phyloP scores from a whole-genome alignment of 2,113 vertebrate species.

The Smithornis capensis region DNA sequence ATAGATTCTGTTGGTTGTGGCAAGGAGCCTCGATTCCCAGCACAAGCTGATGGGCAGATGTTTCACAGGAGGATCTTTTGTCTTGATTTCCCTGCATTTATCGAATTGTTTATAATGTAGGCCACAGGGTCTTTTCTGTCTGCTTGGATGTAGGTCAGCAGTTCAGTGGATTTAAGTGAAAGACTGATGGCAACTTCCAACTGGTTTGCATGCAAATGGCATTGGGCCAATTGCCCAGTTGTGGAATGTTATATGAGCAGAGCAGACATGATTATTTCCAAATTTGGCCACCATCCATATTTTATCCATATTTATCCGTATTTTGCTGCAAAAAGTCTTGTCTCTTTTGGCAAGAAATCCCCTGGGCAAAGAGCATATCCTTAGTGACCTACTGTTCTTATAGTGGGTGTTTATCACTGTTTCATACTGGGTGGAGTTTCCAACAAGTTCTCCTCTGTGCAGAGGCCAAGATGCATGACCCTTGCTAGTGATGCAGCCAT shows the following conservation, averaged over 20 bases:
- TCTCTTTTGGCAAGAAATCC: neutral
- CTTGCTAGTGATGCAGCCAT: neutral
- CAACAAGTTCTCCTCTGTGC: neutral
- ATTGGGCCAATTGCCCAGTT: slow-evolving; percentile 44
- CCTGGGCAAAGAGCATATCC: neutral
- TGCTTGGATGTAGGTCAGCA: slow-evolving; percentile 35
- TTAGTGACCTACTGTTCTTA: neutral
- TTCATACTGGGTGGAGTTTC: neutral
- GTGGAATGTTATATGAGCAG: slow-evolving; percentile 54
- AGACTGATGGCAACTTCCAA: neutral
- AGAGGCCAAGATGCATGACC: neutral
- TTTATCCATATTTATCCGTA: slow-evolving; percentile 58
- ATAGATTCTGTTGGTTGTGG: neutral
- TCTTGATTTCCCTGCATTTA: neutral
- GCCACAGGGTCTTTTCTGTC: slow-evolving; percentile 33
- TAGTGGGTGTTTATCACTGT: neutral
- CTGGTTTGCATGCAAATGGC: slow-evolving; percentile 15
- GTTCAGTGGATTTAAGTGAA: slow-evolving; percentile 11
- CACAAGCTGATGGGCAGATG: neutral
- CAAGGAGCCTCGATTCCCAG: neutral
- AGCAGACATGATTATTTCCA: slow-evolving; percentile 37
- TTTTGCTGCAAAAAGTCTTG: slow-evolving; percentile 28
- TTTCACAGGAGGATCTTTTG: neutral
- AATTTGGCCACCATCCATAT: slow-evolving; percentile 40
- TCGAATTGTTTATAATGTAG: neutral